These are phyloP conservation scores for Trochalopteron elliotii DNA, from an alignment of 2,113 vertebrate genomes.

Conservation along the genomic window DNA sequence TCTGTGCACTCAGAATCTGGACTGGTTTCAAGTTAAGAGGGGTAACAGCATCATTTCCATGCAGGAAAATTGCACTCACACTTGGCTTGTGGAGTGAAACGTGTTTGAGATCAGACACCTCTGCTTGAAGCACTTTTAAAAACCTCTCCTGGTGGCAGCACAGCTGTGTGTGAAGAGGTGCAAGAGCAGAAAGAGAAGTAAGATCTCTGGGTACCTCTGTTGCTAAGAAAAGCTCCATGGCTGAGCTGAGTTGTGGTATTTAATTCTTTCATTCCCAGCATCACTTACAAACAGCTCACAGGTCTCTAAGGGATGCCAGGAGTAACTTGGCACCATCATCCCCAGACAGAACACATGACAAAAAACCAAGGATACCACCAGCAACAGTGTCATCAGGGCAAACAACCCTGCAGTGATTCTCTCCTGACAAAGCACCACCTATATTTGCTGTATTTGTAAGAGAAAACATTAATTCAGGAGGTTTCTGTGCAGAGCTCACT, in stretches of 20 bases:
- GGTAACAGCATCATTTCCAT: not conserved
- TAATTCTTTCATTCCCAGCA: not conserved
- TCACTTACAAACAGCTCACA: not conserved
- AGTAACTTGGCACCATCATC: not conserved
- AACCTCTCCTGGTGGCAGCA: not conserved
- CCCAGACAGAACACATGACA: fast-evolving
- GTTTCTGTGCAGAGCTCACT: not conserved
- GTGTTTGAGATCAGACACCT: not conserved
- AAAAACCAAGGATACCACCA: not conserved
- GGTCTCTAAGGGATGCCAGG: not conserved
- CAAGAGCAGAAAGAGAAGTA: not conserved
- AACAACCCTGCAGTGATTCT: not conserved
- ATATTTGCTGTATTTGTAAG: fast-evolving
- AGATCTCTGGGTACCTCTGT: not conserved
- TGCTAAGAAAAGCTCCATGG: not conserved
- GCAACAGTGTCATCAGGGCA: not conserved
- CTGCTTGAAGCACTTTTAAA: not conserved
- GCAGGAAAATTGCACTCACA: not conserved
- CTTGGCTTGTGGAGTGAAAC: fast-evolving
- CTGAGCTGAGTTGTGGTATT: not conserved
- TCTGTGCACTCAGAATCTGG: not conserved
- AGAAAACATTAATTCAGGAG: not conserved
- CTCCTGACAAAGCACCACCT: not conserved
- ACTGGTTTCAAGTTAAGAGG: not conserved
- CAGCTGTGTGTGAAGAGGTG: not conserved